A percentile compares a stretch with the other conserved stretches of the same genome.
These are phyloP conservation scores for Parelbella ahira DNA, from an alignment of 2,888 invertebrate genomes.

Conservation along the genomic window DNA sequence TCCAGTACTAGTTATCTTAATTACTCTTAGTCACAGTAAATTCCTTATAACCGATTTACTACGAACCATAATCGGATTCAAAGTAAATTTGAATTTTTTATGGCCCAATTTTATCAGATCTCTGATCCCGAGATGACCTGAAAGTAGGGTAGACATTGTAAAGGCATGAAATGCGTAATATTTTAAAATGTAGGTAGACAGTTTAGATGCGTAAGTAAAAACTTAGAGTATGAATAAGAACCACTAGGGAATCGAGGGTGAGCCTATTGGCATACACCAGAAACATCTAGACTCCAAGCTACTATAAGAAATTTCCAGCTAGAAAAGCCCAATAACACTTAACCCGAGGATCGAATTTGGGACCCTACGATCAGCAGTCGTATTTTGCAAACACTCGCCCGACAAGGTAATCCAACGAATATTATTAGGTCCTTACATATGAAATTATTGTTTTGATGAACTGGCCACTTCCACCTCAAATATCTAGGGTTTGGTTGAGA, in stretches of 20 bases:
- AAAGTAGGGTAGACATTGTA: conserved; percentile 30
- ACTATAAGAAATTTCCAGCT: too few relatives aligned
- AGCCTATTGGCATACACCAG: too few relatives aligned
- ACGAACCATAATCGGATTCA: conserved; percentile 1
- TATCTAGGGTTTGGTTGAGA: too few relatives aligned
- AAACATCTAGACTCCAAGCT: too few relatives aligned
- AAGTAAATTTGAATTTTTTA: conserved; percentile 18
- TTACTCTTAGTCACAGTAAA: conserved; percentile 40
- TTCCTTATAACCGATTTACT: conserved; percentile 12
- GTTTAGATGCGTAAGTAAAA: conserved; percentile 26
- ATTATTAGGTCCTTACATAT: too few relatives aligned
- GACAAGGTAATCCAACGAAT: too few relatives aligned
- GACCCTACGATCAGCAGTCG: too few relatives aligned
- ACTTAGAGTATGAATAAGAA: conserved; percentile 23
- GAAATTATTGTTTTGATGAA: too few relatives aligned
- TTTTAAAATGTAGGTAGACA: conserved; percentile 33
- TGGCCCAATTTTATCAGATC: conserved; percentile 12
- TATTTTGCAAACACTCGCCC: too few relatives aligned
- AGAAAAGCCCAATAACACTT: too few relatives aligned
- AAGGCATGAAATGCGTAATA: conserved; percentile 42
- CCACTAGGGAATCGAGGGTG: background rate
- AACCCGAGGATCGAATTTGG: too few relatives aligned
- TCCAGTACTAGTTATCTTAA: conserved; percentile 38
- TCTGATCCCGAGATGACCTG: conserved; percentile 58
- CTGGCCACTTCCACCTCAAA: too few relatives aligned